Evolutionary conservation across 1,140 invertebrate species (phyloP), one percentile per base, ranked within the genome.

Genomic region (Drosophila funebris): DNA sequence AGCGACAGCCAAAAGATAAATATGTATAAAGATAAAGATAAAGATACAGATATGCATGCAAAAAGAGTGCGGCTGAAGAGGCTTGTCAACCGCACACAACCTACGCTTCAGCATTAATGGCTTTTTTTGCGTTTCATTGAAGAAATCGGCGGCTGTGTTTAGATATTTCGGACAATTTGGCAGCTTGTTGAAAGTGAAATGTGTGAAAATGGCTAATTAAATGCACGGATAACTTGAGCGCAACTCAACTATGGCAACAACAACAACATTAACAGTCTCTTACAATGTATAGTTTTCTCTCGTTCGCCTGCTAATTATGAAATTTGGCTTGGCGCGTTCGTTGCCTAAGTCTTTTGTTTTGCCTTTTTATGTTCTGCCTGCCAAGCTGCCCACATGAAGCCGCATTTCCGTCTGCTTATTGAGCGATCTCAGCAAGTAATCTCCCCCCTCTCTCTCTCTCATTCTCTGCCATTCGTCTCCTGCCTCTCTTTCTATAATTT

Each of bases 171-270:
- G 56, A 85, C 82, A 88, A 78, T 88, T 87, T 87, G 82, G 82
- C 82, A 87, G 82, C 82, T 87, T 60, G 82, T 87, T 83, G 83
- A 87, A 87, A 88, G 83, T 88, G 84, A 89, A 88, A 88, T 84
- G 83, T 88, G 83, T 89, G 83, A 88, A 88, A 88, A 89, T 77
- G 64, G 73, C 79, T 88, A 87, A 87, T 87, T 87, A 87, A 87
- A 87, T 79, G 83, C 72, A 70, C 62, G 78, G 76, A 76, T 64
- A 61, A 56, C 72, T 66, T 58, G 31, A 41, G 73, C 33, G 37
- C 56, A 53, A 36, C 18, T 20, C 6, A 62, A 11, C 48, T 37
- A n/a, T 14, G 13, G 31, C 31, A 41, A 37, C 16, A 33, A n/a
- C 24, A 44, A 14, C 16, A 3, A n/a, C 8, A 16, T 20, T 27